Percentiles rank a stretch among this genome's conserved stretches.
phyloP scores from a whole-genome alignment of 1,140 invertebrate species.

The Parapsyche elsis region DNA sequence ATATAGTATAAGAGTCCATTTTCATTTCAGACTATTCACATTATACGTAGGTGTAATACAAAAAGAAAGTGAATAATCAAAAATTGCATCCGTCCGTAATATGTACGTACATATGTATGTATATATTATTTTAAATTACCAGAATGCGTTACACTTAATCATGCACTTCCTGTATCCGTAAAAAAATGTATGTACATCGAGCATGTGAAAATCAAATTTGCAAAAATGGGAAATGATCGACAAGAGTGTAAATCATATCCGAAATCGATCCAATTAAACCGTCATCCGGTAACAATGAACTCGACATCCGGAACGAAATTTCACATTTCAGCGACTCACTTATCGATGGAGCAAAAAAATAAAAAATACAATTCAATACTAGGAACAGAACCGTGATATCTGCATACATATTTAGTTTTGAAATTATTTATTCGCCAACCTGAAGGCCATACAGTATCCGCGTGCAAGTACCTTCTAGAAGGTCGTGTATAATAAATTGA shows the following conservation, averaged over 20 bases:
- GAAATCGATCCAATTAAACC: background rate
- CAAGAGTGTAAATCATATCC: background rate
- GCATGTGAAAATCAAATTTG: background rate
- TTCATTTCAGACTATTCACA: too few species aligned
- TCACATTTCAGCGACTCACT: background rate
- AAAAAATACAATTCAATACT: too few species aligned
- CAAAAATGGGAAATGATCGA: background rate
- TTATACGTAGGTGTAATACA: too few species aligned
- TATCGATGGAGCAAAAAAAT: too few species aligned
- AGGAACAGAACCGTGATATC: too few species aligned
- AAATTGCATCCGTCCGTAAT: background rate
- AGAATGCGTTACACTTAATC: background rate
- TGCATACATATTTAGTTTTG: too few species aligned
- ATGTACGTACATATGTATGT: too few species aligned
- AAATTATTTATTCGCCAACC: background rate
- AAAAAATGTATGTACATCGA: too few species aligned
- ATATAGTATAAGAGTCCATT: too few species aligned
- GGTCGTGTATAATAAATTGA: background rate
- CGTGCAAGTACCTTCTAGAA: background rate
- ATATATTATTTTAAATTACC: background rate
- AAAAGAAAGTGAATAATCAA: background rate
- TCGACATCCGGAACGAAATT: conserved; percentile 2
- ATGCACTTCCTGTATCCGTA: background rate
- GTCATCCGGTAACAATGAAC: conserved; percentile 4
- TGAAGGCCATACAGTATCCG: background rate